phyloP scores from a whole-genome alignment of 2,888 invertebrate genomes.

The Phyllotreta cruciferae region DNA sequence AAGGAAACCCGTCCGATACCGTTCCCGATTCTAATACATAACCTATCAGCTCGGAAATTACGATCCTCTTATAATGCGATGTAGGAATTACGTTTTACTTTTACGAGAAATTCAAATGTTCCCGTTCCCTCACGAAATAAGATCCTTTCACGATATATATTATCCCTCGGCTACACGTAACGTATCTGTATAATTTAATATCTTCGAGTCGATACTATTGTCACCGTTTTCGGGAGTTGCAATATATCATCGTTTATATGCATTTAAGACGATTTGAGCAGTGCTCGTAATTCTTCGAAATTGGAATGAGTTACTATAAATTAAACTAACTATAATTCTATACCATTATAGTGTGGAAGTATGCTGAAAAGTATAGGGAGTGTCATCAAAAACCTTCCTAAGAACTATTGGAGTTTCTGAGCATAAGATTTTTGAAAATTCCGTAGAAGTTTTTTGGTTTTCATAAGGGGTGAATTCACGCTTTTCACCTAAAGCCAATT shows the following conservation, averaged over 20 bases:
- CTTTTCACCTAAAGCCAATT: too few species aligned
- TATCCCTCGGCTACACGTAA: conserved; percentile 22
- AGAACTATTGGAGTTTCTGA: too few species aligned
- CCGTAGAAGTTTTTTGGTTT: too few species aligned
- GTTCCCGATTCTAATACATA: neutral
- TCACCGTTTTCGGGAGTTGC: conserved; percentile 28
- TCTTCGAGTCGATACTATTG: conserved; percentile 30
- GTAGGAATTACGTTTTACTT: conserved; percentile 22
- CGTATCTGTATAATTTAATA: conserved; percentile 29
- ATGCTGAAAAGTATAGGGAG: too few species aligned
- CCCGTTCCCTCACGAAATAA: conserved; percentile 19
- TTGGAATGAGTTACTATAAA: conserved; percentile 6
- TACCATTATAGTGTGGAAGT: too few species aligned
- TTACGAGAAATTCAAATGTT: conserved; percentile 25
- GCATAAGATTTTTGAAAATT: too few species aligned
- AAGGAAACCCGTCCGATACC: neutral
- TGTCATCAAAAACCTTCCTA: too few species aligned
- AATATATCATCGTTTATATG: conserved; percentile 29
- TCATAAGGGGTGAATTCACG: too few species aligned
- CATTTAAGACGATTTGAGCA: conserved; percentile 25
- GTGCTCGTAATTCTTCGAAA: conserved; percentile 13
- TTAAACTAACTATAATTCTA: too few species aligned
- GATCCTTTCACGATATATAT: conserved; percentile 26
- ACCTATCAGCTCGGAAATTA: conserved; percentile 8
- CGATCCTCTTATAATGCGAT: conserved; percentile 23